Base-by-base conservation (phyloP, 2,797 vertebrate species). In the Amazona finschi region DNA sequence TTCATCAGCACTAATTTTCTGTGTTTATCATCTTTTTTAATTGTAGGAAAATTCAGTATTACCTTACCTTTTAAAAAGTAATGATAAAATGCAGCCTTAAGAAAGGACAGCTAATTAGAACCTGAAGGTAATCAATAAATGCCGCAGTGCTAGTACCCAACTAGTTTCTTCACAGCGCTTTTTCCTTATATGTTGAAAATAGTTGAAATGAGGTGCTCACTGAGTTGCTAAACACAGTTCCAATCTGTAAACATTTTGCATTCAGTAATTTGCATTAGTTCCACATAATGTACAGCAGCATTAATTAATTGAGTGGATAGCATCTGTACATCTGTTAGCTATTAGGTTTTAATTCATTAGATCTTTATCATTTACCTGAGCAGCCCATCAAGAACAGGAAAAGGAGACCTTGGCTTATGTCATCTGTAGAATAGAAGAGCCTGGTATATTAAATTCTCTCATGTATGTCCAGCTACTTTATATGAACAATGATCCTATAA, bases 331-430 rank as follows among this genome's bases (percentile, higher is more conserved):
- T 94, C 95, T 96, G 96, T 62, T 92, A 85, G 91, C 55, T 95
- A 96, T 96, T 95, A 96, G 93, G 80, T 80, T 95, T 96, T 62
- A 86, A 81, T 95, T 95, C 95, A 94, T 94, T 91, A 92, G 87
- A 91, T 92, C 93, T 93, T 94, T 93, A 94, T 94, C 55, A 94
- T 97, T 97, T 96, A 94, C 85, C 94, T 96, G 93, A 95, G 89
- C 78, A 91, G 65, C 55, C 65, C 58, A 44, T 77, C 69, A 94
- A 82, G 60, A 91, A 87, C 52, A 75, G 39, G 41, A 87, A 93
- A 97, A 95, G n/a, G 41, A 93, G 90, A 89, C 87, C 73, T 94
- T 86, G 14, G 62, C 55, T 94, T 38, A 43, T 88, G 38, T 95
- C 76, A 94, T 83, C 43, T 19, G 31, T 44, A 84, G 61, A 71